Base-by-base conservation (phyloP, 2,113 vertebrate species). In the Amblyopsis rosae region DNA sequence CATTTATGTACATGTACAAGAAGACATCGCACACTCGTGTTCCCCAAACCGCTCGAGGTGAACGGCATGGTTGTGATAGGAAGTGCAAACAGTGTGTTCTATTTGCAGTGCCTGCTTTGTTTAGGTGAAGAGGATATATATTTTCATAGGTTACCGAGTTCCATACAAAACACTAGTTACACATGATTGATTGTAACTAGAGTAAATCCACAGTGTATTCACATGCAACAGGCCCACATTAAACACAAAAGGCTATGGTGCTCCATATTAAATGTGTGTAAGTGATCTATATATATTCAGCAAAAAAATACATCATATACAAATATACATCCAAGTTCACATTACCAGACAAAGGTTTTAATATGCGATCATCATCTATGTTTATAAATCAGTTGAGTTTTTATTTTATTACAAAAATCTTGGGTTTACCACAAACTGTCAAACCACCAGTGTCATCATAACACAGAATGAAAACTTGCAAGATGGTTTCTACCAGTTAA, bases 11-110 rank as follows among this genome's bases (percentile, higher is more conserved):
- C 19, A 45, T 65, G 46, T 50, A 69, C 19, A 51, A 32, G 19
- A 64, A 64, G 46, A 12, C n/a, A 41, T 58, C 54, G 26, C 26
- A 26, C 26, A 26, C 26, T 26, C 26, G 2, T 3, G 26, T 26
- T 26, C 61, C 15, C 35, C 11, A 2, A 32, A 41, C 16, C 50
- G 15, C 49, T 12, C 7, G 41, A 71, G 78, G 75, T 84, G 71
- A 82, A 86, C 72, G 68, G 70, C 73, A 69, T 9, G 59, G 51
- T 45, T 60, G 49, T 66, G 75, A 82, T 66, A 77, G 74, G 65
- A 69, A 62, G 67, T 79, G 19, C 61, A 80, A 82, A 82, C 62
- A 82, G 16, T 51, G 47, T 60, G 48, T 64, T 64, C 33, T 72
- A 50, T 80, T 49, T 75, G n/a, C 16, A 41, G 5, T 41, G 35